Evolutionary conservation across 2,888 invertebrate genomes (phyloP), one percentile per base, ranked within the genome.

Genomic region (Eristalis arbustorum): DNA sequence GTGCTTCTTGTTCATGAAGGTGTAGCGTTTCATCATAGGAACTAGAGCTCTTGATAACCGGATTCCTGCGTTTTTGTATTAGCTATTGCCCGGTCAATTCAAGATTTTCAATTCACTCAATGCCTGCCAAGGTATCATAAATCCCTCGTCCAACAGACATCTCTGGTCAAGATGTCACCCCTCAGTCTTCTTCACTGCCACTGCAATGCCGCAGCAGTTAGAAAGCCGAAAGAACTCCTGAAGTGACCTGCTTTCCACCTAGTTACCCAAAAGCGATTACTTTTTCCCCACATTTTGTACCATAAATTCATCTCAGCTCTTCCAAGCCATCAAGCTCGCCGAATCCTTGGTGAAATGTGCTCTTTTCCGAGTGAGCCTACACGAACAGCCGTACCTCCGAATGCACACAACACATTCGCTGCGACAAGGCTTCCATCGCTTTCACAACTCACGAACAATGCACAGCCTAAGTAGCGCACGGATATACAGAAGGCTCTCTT

Each of bases 401-500:
- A n/a, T n/a, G n/a, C n/a, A n/a, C 71, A 67, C 59, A n/a, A 67
- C 59, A n/a, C 34, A 25, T 14, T 13, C 25, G 23, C 37, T 22
- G 34, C 8, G 40, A 25, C 25, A 28, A 23, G 25, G 25, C n/a
- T n/a, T n/a, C 23, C 13, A 61, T 80, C 68, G 74, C 66, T 71
- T 63, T 84, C 76, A 37, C 31, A 77, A 64, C 42, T 63, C 67
- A 56, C 34, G 66, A 61, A 85, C 85, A 85, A 85, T 78, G 82
- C 85, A 49, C 18, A 71, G 73, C 77, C 57, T 77, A 82, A 82
- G 77, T 82, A 85, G 85, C 73, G 73, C 82, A 82, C 42, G 82
- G 69, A 57, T 73, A 74, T 69, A 74, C 57, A 77, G 74, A 69
- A 18, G 18, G n/a, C n/a, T 49, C 49, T 82, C 85, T 4, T 3